Percentiles rank a stretch among this genome's conserved stretches.
Conservation (phyloP, 53 echinoderm and acorn worm genomes). For the Glandiceps talaboti region DNA sequence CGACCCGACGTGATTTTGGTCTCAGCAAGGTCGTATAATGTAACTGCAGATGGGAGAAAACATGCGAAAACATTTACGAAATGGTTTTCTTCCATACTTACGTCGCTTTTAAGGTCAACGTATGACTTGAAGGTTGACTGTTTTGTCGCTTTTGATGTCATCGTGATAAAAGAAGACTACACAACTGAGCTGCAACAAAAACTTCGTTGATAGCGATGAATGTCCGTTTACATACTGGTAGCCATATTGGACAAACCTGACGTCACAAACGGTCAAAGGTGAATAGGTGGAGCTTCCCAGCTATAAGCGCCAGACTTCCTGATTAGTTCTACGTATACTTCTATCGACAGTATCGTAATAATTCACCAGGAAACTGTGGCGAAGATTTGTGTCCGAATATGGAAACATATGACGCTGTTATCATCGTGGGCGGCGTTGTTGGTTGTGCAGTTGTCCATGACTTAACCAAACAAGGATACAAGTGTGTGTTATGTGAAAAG, state of each 20-base stretch:
- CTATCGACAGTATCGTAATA: too few species aligned
- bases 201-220: too few species aligned
- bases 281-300: background rate
- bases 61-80: too few species aligned
- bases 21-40: background rate
- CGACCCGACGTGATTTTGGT: background rate
- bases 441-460: conserved; percentile 10
- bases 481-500: conserved; percentile 7
- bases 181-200: too few species aligned
- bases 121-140: background rate
- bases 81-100: too few species aligned
- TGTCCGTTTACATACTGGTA: background rate
- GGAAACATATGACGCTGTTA: conserved; percentile 3
- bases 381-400: background rate
- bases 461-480: conserved; percentile 6
- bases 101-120: background rate
- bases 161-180: too few species aligned
- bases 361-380: too few species aligned
- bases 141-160: background rate
- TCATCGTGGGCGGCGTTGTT: conserved; percentile 8
- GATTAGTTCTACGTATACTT: too few species aligned
- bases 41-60: too few species aligned
- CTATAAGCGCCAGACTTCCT: too few species aligned
- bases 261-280: background rate
- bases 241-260: background rate